A percentile compares a stretch with the other conserved stretches of the same genome.
Conservation (phyloP, 2,113 vertebrate genomes). For the Sterrhoptilus dennistouni region DNA sequence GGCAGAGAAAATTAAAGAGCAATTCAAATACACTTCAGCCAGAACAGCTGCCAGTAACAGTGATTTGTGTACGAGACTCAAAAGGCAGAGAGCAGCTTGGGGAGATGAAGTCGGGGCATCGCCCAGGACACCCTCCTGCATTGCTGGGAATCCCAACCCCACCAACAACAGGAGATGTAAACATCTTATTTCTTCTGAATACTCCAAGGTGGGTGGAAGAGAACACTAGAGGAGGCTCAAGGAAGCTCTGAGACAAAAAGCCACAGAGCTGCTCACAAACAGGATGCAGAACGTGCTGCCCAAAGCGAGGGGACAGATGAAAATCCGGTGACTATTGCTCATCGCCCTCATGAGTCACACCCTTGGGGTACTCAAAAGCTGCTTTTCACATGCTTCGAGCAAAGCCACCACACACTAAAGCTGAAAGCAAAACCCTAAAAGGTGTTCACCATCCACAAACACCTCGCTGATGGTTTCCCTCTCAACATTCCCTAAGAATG, state of each 20-base stretch:
- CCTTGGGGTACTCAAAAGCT: not conserved
- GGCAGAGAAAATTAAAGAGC: not conserved
- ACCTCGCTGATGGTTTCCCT: not conserved
- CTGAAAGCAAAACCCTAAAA: not conserved
- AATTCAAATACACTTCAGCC: not conserved
- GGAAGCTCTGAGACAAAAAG: slow-evolving; percentile 4
- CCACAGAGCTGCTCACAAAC: slow-evolving; percentile 42
- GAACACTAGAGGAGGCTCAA: not conserved
- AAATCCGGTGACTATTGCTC: slow-evolving; percentile 38
- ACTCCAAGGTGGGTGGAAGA: not conserved
- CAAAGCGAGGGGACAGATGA: not conserved
- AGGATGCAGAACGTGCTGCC: slow-evolving; percentile 42
- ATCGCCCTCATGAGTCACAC: slow-evolving; percentile 15
- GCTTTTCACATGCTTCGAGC: not conserved
- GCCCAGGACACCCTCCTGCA: not conserved
- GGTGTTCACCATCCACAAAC: not conserved
- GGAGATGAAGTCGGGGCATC: not conserved
- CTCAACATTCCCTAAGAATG: not conserved
- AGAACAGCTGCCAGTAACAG: not conserved
- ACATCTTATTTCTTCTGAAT: not conserved
- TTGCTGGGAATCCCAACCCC: not conserved
- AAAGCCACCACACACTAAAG: not conserved
- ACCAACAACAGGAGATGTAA: not conserved
- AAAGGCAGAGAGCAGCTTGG: not conserved
- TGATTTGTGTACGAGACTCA: not conserved